These are phyloP conservation scores for Fistularia commersonii DNA, from an alignment of 2,797 vertebrate species.

Conservation along the genomic window DNA sequence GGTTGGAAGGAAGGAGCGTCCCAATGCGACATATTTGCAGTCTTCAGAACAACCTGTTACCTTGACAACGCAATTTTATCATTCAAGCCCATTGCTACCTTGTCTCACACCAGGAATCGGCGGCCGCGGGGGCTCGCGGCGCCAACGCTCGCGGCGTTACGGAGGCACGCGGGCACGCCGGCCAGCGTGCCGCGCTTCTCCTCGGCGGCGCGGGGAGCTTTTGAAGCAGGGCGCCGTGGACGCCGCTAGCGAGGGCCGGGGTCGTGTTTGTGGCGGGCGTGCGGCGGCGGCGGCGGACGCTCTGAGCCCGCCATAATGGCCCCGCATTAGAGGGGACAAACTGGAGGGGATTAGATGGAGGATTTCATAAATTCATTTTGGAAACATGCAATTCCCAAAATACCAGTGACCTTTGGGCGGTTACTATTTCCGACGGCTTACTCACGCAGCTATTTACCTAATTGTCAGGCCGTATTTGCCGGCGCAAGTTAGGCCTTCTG, in stretches of 20 bases:
- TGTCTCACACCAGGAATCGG: slow-evolving; percentile 68
- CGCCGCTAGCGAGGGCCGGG: too few relatives aligned
- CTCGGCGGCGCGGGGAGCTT: too few relatives aligned
- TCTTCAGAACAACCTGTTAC: slow-evolving; percentile 79
- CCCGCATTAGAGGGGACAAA: slow-evolving; percentile 2
- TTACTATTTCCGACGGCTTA: slow-evolving; percentile 25
- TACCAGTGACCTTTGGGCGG: slow-evolving; percentile 22
- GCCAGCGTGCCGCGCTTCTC: too few relatives aligned
- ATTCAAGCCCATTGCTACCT: slow-evolving; percentile 79
- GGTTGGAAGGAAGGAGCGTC: slow-evolving; percentile 59
- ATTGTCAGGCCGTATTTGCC: slow-evolving; percentile 23
- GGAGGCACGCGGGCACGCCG: too few relatives aligned
- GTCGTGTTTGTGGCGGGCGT: too few relatives aligned
- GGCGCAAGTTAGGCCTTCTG: slow-evolving; percentile 25
- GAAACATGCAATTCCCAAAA: slow-evolving; percentile 27
- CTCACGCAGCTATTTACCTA: slow-evolving; percentile 19
- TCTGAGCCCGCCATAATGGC: not conserved
- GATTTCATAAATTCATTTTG: slow-evolving; percentile 29
- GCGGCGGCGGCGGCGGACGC: too few relatives aligned
- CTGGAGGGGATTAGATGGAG: slow-evolving; percentile 13
- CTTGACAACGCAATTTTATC: slow-evolving; percentile 84
- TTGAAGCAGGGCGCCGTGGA: too few relatives aligned
- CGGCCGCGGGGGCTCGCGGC: slow-evolving; percentile 50
- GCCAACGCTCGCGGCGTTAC: slow-evolving; percentile 18
- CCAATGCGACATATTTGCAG: slow-evolving; percentile 67